phyloP scores from a whole-genome alignment of 2,113 vertebrate species.

The Fulmarus glacialis region DNA sequence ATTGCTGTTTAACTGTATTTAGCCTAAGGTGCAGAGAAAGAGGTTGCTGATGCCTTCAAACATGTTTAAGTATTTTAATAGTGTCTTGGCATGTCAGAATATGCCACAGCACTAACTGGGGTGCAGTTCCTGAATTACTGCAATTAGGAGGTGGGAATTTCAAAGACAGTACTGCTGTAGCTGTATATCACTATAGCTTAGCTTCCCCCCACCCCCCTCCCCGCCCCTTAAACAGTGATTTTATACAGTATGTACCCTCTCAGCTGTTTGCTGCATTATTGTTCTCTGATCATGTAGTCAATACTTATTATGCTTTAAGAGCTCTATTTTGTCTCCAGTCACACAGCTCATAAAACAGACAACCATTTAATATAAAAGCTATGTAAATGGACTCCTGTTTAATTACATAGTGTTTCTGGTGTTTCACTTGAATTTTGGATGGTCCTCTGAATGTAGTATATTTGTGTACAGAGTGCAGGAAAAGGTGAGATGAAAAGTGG shows the following conservation, averaged over 20 bases:
- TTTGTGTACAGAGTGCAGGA: background rate
- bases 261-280: background rate
- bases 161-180: background rate
- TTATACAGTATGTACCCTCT: background rate
- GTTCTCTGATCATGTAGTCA: background rate
- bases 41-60: conserved; percentile 78
- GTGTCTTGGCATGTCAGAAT: conserved; percentile 55
- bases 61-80: conserved; percentile 74
- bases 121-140: background rate
- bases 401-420: background rate
- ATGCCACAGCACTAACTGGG: background rate
- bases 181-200: background rate
- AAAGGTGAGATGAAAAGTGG: background rate
- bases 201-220: accelerated
- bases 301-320: background rate
- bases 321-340: background rate
- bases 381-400: background rate
- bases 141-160: conserved; percentile 31
- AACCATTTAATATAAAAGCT: background rate
- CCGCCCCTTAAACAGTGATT: background rate
- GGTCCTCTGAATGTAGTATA: background rate
- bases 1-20: conserved; percentile 74
- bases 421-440: background rate
- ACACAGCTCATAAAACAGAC: background rate
- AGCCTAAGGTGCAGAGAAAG: conserved; percentile 68